Percentiles rank a stretch among this genome's conserved stretches.
These are phyloP conservation scores for Lycopodina hypogea DNA, from an alignment of 37 sponge, comb jelly and placozoan genomes.

Conservation along the genomic window DNA sequence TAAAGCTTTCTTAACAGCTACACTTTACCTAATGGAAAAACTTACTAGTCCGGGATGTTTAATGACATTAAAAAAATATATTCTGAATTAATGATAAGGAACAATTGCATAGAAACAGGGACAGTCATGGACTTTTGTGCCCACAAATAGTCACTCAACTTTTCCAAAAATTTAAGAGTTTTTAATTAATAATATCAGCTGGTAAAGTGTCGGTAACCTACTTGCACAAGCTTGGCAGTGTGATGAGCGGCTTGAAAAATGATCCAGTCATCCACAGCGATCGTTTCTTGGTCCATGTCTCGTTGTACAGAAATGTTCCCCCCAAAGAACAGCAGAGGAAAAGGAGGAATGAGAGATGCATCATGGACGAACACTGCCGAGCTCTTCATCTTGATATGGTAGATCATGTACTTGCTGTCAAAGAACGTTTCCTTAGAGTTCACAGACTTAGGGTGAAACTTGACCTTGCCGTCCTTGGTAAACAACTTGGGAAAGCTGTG, in stretches of 20 bases:
- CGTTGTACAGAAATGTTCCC: conserved; percentile 52
- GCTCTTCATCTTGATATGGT: conserved; percentile 68
- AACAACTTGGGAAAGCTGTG: conserved; percentile 56
- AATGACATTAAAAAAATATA: too few relatives aligned
- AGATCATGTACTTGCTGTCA: conserved; percentile 56
- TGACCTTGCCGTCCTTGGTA: conserved; percentile 57
- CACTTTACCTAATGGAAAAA: too few relatives aligned
- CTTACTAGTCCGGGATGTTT: too few relatives aligned
- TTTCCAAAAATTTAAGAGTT: too few relatives aligned
- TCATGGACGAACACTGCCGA: conserved; percentile 66
- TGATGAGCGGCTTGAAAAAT: conserved; percentile 61
- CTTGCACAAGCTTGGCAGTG: conserved; percentile 63
- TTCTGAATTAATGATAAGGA: too few relatives aligned
- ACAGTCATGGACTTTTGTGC: too few relatives aligned
- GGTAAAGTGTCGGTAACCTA: too few relatives aligned
- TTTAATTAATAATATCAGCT: too few relatives aligned
- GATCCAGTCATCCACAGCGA: conserved; percentile 72
- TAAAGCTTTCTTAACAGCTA: too few relatives aligned
- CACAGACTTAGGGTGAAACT: conserved; percentile 79
- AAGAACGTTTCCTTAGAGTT: conserved; percentile 42
- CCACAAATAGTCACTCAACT: too few relatives aligned
- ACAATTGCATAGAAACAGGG: too few relatives aligned
- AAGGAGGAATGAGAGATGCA: conserved; percentile 60
- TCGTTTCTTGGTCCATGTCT: conserved; percentile 52
- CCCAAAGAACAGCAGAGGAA: conserved; percentile 84